Evolutionary conservation across 2,113 vertebrate genomes (phyloP).

Genomic region (Arenaria interpres): DNA sequence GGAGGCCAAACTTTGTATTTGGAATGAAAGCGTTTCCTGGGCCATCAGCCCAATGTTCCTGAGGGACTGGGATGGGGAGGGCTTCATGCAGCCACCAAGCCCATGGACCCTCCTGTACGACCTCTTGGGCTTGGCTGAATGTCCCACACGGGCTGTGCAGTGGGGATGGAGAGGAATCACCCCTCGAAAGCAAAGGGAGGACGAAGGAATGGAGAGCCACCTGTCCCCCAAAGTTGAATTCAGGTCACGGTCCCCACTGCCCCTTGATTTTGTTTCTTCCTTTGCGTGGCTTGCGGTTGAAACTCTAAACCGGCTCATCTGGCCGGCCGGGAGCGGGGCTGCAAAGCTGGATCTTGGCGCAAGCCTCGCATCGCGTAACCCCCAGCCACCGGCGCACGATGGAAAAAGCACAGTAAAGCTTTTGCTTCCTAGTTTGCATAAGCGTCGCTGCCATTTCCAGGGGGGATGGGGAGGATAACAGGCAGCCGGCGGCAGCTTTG

Average conservation of each 20-base stretch:
- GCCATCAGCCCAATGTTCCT: not conserved
- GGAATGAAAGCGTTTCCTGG: not conserved
- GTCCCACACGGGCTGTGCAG: fast-evolving
- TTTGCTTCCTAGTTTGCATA: not conserved
- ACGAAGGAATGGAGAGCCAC: not conserved
- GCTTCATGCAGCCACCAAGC: not conserved
- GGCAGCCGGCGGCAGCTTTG: not conserved
- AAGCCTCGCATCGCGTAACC: fast-evolving
- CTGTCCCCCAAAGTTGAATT: conserved; percentile 2
- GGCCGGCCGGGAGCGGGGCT: not conserved
- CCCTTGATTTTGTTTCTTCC: not conserved
- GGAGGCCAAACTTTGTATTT: not conserved
- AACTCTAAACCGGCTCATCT: not conserved
- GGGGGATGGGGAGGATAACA: not conserved
- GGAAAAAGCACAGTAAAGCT: conserved; percentile 1
- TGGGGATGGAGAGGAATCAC: no score
- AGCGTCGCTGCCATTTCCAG: not conserved
- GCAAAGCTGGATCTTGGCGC: not conserved
- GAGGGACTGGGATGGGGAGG: fast-evolving
- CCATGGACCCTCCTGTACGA: fast-evolving
- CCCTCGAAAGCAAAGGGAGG: fast-evolving
- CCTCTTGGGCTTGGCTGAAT: not conserved
- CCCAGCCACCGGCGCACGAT: not conserved
- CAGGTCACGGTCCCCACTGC: not conserved
- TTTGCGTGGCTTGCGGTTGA: not conserved